Evolutionary conservation across 2,888 invertebrate genomes (phyloP).

Genomic region (Frankliniella intonsa): DNA sequence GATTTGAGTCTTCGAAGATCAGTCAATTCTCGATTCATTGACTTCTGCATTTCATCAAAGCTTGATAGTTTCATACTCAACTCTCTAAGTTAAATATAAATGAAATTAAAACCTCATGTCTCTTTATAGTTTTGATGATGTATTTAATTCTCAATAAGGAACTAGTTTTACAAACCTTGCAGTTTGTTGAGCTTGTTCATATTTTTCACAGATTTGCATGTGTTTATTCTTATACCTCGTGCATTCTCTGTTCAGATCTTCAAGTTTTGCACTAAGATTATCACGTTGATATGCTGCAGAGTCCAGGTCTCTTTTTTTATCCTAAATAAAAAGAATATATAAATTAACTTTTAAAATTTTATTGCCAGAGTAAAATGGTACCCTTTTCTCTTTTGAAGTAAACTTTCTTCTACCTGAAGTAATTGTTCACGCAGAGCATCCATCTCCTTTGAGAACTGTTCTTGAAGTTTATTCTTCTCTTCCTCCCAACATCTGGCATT

Average conservation of each 20-base stretch:
- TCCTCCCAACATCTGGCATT: not conserved
- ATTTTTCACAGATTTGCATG: slow-evolving; percentile 11
- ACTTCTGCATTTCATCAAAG: slow-evolving; percentile 13
- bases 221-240: not conserved
- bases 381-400: not conserved
- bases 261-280: not conserved
- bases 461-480: not conserved
- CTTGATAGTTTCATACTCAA: not conserved
- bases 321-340: not conserved
- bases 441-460: not conserved
- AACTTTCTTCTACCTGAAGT: not conserved
- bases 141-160: not conserved
- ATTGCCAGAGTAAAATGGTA: not conserved
- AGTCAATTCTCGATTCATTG: not conserved
- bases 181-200: slow-evolving; percentile 11
- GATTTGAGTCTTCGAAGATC: not conserved
- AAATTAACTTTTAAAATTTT: not conserved
- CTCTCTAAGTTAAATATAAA: not conserved
- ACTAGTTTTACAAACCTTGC: not conserved
- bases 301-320: not conserved
- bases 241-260: not conserved
- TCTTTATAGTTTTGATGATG: not conserved
- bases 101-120: not conserved
- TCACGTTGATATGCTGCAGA: slow-evolving; percentile 5
- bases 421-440: not conserved